Evolutionary conservation across 2,888 invertebrate genomes (phyloP).

Genomic region (Parasteatoda lunata): DNA sequence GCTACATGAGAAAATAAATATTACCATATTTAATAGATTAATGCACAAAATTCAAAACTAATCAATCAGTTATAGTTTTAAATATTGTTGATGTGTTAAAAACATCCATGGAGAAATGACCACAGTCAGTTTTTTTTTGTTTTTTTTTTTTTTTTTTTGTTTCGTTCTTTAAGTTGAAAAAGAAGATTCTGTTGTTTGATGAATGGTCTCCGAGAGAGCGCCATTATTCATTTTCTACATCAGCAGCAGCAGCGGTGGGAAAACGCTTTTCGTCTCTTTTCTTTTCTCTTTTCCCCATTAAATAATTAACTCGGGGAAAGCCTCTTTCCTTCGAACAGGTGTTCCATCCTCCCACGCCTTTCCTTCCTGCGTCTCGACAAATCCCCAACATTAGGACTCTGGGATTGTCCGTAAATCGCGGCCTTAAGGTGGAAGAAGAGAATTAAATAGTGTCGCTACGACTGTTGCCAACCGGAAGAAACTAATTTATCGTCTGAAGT

Average conservation of each 20-base stretch:
- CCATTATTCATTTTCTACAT: conserved; percentile 33
- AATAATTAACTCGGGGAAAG: conserved; percentile 56
- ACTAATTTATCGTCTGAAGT: background rate
- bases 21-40: no score
- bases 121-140: no score
- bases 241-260: conserved; percentile 25
- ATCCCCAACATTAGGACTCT: conserved; percentile 63
- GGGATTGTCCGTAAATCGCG: conserved; percentile 47
- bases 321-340: conserved; percentile 40
- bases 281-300: conserved; percentile 48
- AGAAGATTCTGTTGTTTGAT: conserved; percentile 22
- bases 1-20: no score
- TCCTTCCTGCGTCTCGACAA: conserved; percentile 31
- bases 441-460: background rate
- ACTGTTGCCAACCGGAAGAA: background rate
- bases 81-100: no score
- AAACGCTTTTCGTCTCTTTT: conserved; percentile 19
- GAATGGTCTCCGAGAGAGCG: conserved; percentile 33
- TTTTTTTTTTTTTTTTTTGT: no score
- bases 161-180: background rate
- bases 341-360: conserved; percentile 35
- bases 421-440: conserved; percentile 13
- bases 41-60: no score
- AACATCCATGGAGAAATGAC: no score
- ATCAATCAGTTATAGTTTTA: no score